phyloP scores from a whole-genome alignment of 1,140 invertebrate genomes.

The Arion vulgaris region DNA sequence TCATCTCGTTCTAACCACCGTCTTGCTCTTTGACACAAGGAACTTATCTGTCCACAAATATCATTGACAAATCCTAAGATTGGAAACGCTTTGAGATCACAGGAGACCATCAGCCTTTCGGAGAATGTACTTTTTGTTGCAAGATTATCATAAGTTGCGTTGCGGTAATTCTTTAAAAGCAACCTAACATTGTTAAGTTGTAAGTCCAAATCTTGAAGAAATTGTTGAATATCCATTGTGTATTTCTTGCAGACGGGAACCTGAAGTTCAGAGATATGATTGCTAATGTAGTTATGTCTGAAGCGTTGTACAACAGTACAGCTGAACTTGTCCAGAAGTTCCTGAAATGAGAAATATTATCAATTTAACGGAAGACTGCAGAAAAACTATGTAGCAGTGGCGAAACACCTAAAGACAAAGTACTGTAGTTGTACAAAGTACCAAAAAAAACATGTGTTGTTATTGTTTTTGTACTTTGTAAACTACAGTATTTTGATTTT shows the following conservation, averaged over 20 bases:
- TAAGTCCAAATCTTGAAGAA: conserved; percentile 55
- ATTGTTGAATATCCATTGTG: conserved; percentile 57
- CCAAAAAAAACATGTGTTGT: no score
- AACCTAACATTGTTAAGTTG: conserved; percentile 53
- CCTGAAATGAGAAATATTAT: conserved; percentile 44
- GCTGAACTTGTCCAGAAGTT: conserved; percentile 59
- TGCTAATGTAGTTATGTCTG: conserved; percentile 63
- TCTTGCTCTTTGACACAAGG: conserved; percentile 56
- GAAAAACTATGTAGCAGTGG: no score
- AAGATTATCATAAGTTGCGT: conserved; percentile 62
- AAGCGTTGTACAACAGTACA: conserved; percentile 60
- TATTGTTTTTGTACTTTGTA: no score
- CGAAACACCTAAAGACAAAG: no score
- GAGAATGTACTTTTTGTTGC: conserved; percentile 58
- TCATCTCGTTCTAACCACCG: conserved; percentile 67
- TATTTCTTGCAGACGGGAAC: conserved; percentile 62
- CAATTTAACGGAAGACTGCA: no score
- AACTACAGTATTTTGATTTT: no score
- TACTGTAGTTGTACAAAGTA: no score
- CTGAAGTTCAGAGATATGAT: conserved; percentile 51
- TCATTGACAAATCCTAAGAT: conserved; percentile 65
- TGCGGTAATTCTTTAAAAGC: conserved; percentile 59
- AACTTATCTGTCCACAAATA: conserved; percentile 57
- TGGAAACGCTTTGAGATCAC: conserved; percentile 68
- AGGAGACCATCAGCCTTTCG: conserved; percentile 59